Conservation (phyloP, 2,113 vertebrate species). For the Anser cygnoides region DNA sequence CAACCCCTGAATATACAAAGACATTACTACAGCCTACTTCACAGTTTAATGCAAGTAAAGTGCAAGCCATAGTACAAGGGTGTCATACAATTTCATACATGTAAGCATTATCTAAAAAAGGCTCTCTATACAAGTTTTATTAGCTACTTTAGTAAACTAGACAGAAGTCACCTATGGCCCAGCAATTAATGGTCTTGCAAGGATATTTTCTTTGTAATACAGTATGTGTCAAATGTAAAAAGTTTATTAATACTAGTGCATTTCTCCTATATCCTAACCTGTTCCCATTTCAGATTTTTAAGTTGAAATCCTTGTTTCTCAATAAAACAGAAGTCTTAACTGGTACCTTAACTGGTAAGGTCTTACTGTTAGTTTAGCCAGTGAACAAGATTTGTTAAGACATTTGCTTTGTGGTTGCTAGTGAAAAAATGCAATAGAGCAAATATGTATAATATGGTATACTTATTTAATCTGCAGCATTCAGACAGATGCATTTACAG, state of each 20-base stretch:
- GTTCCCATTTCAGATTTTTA: slow-evolving; percentile 26
- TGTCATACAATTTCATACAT: slow-evolving; percentile 70
- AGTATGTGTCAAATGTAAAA: slow-evolving; percentile 71
- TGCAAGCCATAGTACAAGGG: slow-evolving; percentile 74
- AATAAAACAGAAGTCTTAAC: slow-evolving; percentile 55
- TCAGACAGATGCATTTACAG: slow-evolving; percentile 19
- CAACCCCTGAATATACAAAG: slow-evolving; percentile 76
- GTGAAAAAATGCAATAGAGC: slow-evolving; percentile 34
- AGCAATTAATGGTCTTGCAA: slow-evolving; percentile 68
- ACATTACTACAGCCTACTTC: slow-evolving; percentile 74
- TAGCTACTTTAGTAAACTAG: slow-evolving; percentile 70
- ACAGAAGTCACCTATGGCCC: slow-evolving; percentile 68
- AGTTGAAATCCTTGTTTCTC: slow-evolving; percentile 64
- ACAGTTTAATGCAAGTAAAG: slow-evolving; percentile 79
- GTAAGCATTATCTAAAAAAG: slow-evolving; percentile 67
- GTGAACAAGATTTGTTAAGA: slow-evolving; percentile 13
- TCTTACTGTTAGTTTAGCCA: slow-evolving; percentile 52
- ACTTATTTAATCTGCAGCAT: slow-evolving; percentile 52
- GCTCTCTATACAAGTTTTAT: slow-evolving; percentile 66
- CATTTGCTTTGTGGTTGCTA: slow-evolving; percentile 24
- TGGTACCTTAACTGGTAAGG: not conserved
- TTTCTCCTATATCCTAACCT: slow-evolving; percentile 49
- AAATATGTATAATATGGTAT: not conserved
- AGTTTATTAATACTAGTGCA: slow-evolving; percentile 68
- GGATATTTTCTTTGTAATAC: slow-evolving; percentile 62